A percentile compares a stretch with the other conserved stretches of the same genome.
phyloP scores from a whole-genome alignment of 64 coral and sea anemone genomes.

The Montipora foliosa region DNA sequence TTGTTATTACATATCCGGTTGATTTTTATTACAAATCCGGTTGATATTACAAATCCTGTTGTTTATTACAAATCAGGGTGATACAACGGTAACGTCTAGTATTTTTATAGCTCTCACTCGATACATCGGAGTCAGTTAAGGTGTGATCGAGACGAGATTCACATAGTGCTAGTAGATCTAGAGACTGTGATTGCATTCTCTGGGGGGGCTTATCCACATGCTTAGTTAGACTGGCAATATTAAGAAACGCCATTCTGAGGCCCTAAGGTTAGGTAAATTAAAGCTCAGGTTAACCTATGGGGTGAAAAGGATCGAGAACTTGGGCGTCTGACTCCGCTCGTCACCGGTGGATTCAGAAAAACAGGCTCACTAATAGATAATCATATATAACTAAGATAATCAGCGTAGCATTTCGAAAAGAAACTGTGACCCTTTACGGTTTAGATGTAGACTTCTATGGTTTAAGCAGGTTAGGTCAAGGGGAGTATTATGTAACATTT shows the following conservation, averaged over 20 bases:
- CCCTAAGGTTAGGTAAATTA: not conserved
- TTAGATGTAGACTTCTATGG: not conserved
- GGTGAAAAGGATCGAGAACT: not conserved
- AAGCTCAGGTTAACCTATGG: not conserved
- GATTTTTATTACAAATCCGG: no score
- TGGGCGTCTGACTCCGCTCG: no score
- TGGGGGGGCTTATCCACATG: conserved; percentile 20
- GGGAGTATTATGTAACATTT: no score
- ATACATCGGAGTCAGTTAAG: not conserved
- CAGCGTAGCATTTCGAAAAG: not conserved
- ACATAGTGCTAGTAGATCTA: conserved; percentile 26
- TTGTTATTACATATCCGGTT: no score
- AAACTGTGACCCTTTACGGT: conserved; percentile 16
- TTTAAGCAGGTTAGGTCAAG: not conserved
- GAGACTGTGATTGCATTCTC: not conserved
- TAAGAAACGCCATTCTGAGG: conserved; percentile 14
- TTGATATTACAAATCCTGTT: no score
- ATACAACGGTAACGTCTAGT: not conserved
- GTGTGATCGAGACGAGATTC: conserved; percentile 30
- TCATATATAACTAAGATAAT: not conserved
- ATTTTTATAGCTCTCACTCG: not conserved
- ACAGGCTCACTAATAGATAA: not conserved
- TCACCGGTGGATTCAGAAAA: not conserved
- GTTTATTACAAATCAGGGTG: no score
- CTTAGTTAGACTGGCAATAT: conserved; percentile 37